Conservation (phyloP, 1,140 invertebrate species). For the Neomicropteryx cornuta region DNA sequence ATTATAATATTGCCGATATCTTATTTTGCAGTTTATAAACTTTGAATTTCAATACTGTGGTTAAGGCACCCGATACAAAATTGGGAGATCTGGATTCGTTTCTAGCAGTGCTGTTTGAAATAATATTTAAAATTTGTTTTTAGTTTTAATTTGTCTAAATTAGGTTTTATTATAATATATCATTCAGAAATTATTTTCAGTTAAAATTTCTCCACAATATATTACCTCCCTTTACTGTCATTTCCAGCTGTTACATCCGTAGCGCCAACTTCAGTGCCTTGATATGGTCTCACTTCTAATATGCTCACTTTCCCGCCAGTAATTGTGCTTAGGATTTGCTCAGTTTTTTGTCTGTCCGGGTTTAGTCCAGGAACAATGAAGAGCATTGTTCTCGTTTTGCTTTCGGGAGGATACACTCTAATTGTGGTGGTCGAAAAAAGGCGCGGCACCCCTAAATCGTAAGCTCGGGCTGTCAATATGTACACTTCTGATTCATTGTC, state of each 20-base stretch:
- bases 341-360: constrained; percentile 56
- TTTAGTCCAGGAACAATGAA: constrained; percentile 67
- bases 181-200: background rate
- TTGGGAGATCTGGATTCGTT: no score
- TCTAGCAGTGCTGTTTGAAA: no score
- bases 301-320: constrained; percentile 68
- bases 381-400: constrained; percentile 55
- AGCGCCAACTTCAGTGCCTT: constrained; percentile 33
- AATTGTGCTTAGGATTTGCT: constrained; percentile 59
- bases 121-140: constrained; percentile 1
- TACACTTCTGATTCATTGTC: constrained; percentile 43
- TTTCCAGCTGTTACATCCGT: constrained; percentile 30
- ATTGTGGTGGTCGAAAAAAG: constrained; percentile 52
- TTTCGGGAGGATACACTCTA: constrained; percentile 55
- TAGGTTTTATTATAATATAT: background rate
- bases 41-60: constrained; percentile 10
- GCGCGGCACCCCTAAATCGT: constrained; percentile 70
- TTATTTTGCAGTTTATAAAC: constrained; percentile 1
- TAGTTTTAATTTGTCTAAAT: constrained; percentile 2
- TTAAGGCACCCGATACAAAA: background rate
- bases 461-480: constrained; percentile 58
- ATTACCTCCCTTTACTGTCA: constrained; percentile 24
- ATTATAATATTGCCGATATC: no score
- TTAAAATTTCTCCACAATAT: constrained; percentile 1
- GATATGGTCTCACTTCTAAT: constrained; percentile 58